These are phyloP conservation scores for Oxyruncus cristatus DNA, from an alignment of 2,113 vertebrate genomes.

Conservation along the genomic window DNA sequence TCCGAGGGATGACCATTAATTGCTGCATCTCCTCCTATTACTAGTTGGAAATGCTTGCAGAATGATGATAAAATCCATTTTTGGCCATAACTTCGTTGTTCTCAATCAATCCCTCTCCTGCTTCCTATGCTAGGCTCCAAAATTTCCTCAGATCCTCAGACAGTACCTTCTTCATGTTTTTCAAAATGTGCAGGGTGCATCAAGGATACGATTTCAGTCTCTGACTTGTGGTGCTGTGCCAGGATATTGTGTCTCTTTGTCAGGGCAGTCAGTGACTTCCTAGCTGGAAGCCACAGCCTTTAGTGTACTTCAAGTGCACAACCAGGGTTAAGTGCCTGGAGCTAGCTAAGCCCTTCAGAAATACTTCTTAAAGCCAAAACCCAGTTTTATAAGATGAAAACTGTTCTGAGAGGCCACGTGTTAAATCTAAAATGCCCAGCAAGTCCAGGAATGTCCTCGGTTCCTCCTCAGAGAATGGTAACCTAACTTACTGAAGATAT, in stretches of 20 bases:
- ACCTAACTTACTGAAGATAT: not conserved
- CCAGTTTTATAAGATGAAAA: not conserved
- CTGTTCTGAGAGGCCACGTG: not conserved
- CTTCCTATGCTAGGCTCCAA: not conserved
- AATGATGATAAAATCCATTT: not conserved
- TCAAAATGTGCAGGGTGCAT: not conserved
- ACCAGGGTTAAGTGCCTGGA: constrained; percentile 40
- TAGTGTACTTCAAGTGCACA: not conserved
- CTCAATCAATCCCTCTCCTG: not conserved
- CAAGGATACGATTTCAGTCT: not conserved
- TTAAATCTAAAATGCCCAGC: not conserved
- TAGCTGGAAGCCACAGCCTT: not conserved
- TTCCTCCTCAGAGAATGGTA: constrained; percentile 10
- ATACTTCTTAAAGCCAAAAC: constrained; percentile 11
- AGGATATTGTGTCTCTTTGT: not conserved
- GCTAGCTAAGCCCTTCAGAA: constrained; percentile 37
- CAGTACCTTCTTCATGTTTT: not conserved
- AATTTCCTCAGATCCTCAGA: not conserved
- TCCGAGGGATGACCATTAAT: constrained; percentile 13
- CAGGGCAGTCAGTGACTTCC: not conserved
- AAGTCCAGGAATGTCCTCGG: not conserved
- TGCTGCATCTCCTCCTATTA: not conserved
- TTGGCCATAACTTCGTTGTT: not conserved
- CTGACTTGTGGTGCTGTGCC: not conserved
- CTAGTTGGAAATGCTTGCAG: not conserved